These are phyloP conservation scores for Pteruthius melanotis DNA, from an alignment of 2,113 vertebrate species.

Conservation along the genomic window DNA sequence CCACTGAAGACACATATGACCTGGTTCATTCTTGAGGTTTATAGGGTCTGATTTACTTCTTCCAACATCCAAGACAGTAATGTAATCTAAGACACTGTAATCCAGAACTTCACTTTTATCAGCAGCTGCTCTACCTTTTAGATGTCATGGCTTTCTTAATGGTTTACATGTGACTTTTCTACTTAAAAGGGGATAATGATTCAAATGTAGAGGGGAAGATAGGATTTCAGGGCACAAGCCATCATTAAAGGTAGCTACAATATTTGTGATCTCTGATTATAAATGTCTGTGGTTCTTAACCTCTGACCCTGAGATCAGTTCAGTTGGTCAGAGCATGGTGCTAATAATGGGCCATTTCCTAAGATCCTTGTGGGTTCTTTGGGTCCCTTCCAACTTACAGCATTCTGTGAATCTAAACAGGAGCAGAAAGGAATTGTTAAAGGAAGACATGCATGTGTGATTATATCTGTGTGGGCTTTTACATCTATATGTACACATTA, in stretches of 20 bases:
- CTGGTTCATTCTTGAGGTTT: background rate
- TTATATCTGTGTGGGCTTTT: background rate
- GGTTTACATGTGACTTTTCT: background rate
- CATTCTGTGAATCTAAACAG: background rate
- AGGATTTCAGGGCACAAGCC: background rate
- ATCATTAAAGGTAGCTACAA: background rate
- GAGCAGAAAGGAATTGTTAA: background rate
- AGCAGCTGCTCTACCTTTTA: background rate
- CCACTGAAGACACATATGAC: background rate
- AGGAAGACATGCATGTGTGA: background rate
- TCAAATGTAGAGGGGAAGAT: background rate
- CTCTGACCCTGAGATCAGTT: background rate
- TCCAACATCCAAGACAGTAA: background rate
- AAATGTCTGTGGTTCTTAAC: background rate
- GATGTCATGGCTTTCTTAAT: rapidly evolving
- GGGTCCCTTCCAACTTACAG: background rate
- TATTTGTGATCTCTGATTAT: background rate
- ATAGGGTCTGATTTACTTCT: background rate
- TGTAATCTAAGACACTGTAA: background rate
- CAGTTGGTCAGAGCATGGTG: background rate
- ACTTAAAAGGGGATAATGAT: background rate
- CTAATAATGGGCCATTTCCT: background rate
- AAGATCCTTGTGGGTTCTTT: background rate
- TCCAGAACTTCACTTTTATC: background rate
- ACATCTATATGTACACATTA: background rate